These are phyloP conservation scores for Sebastes kiyomatsui DNA, from an alignment of 2,797 vertebrate genomes.

Conservation along the genomic window DNA sequence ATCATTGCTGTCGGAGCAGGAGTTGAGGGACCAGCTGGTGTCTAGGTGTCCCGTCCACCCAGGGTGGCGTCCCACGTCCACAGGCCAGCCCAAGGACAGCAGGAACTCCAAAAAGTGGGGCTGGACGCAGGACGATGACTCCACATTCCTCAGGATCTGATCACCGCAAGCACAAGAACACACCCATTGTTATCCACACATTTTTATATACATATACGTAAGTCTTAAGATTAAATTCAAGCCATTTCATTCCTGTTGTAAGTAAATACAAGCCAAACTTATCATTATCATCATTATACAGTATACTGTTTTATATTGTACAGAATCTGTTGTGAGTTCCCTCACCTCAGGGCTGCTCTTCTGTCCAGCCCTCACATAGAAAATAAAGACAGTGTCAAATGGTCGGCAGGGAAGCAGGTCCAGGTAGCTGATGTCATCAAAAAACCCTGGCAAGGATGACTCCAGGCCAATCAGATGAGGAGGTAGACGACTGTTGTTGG, in stretches of 20 bases:
- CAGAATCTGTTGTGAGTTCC: background rate
- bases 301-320: background rate
- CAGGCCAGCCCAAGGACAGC: constrained; percentile 94
- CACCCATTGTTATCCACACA: background rate
- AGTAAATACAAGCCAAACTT: background rate
- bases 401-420: constrained; percentile 95
- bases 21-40: constrained; percentile 96
- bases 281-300: background rate
- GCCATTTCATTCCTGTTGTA: background rate
- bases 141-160: constrained; percentile 95
- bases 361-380: constrained; percentile 95
- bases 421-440: constrained; percentile 94
- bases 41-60: constrained; percentile 95
- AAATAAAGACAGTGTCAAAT: constrained; percentile 97
- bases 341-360: constrained; percentile 94
- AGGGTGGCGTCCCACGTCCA: constrained; percentile 91
- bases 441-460: constrained; percentile 91
- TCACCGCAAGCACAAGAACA: background rate
- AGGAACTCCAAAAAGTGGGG: constrained; percentile 95
- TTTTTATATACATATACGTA: background rate
- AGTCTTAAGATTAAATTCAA: background rate
- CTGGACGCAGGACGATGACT: constrained; percentile 91
- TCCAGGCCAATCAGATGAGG: constrained; percentile 96
- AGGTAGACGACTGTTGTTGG: constrained; percentile 95
- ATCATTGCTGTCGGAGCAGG: constrained; percentile 82